Percentiles rank a stretch among this genome's conserved stretches.
These are phyloP conservation scores for Epinotia nisella DNA, from an alignment of 2,888 invertebrate genomes.

Conservation along the genomic window DNA sequence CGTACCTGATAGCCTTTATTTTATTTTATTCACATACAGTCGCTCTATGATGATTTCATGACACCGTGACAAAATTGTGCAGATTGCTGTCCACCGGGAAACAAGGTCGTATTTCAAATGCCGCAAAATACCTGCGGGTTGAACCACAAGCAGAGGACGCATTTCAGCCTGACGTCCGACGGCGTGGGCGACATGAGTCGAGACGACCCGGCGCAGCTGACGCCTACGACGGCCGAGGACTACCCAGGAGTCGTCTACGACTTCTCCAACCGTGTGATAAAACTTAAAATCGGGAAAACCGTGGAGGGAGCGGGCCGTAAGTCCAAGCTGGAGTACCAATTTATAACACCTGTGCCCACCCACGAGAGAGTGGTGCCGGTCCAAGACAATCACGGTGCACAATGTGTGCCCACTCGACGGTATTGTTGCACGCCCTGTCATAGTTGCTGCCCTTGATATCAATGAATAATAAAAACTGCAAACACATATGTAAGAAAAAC, in stretches of 20 bases:
- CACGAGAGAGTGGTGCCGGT: slow-evolving; percentile 64
- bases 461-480: not conserved
- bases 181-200: slow-evolving; percentile 74
- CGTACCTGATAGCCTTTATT: not conserved
- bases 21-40: not conserved
- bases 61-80: slow-evolving; percentile 66
- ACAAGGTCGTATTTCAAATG: slow-evolving; percentile 79
- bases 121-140: slow-evolving; percentile 71
- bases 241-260: slow-evolving; percentile 74
- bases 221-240: slow-evolving; percentile 60
- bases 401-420: slow-evolving; percentile 63
- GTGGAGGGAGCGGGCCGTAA: slow-evolving; percentile 75
- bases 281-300: slow-evolving; percentile 70
- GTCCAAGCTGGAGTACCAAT: slow-evolving; percentile 75
- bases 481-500: not conserved
- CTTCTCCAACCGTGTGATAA: slow-evolving; percentile 72
- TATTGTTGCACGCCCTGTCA: slow-evolving; percentile 53
- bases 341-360: slow-evolving; percentile 68
- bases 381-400: slow-evolving; percentile 70
- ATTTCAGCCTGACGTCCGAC: slow-evolving; percentile 74
- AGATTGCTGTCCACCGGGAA: slow-evolving; percentile 82
- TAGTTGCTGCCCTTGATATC: slow-evolving; percentile 12
- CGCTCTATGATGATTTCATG: slow-evolving; percentile 47
- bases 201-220: slow-evolving; percentile 71
- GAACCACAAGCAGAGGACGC: slow-evolving; percentile 74